Evolutionary conservation across 2,113 vertebrate species (phyloP).

Genomic region (Mesembrinibis cayennensis): DNA sequence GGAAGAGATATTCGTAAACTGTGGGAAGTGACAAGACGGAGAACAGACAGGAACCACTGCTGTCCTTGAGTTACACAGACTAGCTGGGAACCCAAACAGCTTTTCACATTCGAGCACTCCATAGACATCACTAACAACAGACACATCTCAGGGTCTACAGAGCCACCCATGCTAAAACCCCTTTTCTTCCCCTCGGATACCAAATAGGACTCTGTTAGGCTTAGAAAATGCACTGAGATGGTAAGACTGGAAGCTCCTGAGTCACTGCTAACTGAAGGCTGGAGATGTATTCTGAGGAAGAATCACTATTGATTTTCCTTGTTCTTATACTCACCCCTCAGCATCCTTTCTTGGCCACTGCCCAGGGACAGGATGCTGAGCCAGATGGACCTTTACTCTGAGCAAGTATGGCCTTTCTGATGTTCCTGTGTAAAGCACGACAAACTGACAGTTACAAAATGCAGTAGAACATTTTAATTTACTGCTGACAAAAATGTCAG

Average conservation of each 20-base stretch:
- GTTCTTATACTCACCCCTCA: background rate
- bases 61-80: background rate
- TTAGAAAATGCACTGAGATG: background rate
- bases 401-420: slow-evolving; percentile 21
- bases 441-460: background rate
- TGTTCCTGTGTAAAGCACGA: background rate
- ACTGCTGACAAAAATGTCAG: background rate
- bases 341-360: slow-evolving; percentile 15
- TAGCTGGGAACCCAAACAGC: background rate
- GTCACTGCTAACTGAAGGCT: background rate
- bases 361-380: slow-evolving; percentile 27
- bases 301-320: background rate
- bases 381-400: slow-evolving; percentile 27
- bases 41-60: accelerated
- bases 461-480: background rate
- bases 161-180: background rate
- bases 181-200: background rate
- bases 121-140: background rate
- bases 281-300: background rate
- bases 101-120: background rate
- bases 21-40: background rate
- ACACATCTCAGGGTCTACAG: background rate
- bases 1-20: background rate
- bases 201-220: background rate
- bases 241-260: background rate